Conservation (phyloP, 2,113 vertebrate genomes). For the Panthera uncia region DNA sequence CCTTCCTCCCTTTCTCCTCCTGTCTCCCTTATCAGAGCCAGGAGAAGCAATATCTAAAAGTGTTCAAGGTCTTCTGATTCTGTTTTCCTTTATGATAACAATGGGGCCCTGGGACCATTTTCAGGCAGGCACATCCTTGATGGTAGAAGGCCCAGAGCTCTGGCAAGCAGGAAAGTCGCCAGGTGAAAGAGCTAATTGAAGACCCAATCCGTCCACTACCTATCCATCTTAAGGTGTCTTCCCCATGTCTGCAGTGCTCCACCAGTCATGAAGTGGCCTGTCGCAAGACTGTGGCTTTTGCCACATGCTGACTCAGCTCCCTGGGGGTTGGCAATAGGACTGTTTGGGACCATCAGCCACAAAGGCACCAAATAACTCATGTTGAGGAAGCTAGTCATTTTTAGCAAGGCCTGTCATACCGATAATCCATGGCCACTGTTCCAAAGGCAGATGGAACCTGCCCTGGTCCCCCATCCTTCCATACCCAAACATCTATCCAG, state of each 20-base stretch:
- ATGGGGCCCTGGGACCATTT: not conserved
- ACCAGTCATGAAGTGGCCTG: not conserved
- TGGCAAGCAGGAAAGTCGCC: too few relatives aligned
- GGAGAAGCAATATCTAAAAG: conserved; percentile 16
- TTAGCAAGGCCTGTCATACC: not conserved
- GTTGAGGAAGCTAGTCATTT: not conserved
- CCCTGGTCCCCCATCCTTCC: not conserved
- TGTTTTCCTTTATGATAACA: not conserved
- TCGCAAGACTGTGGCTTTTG: not conserved
- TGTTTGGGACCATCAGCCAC: not conserved
- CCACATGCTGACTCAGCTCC: not conserved
- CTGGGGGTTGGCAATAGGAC: not conserved
- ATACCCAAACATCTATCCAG: not conserved
- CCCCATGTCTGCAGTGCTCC: not conserved
- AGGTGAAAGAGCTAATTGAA: not conserved
- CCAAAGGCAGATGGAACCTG: not conserved
- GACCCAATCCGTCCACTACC: not conserved
- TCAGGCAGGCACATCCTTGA: not conserved
- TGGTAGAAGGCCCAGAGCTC: not conserved
- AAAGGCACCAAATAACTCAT: not conserved
- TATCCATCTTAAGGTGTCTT: not conserved
- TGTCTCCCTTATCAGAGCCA: not conserved
- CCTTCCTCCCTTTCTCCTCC: conserved; percentile 45
- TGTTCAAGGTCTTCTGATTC: conserved; percentile 5
- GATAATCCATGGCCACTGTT: not conserved